Evolutionary conservation across 2,888 invertebrate species (phyloP), one percentile per base, ranked within the genome.

Genomic region (Orchestes rusci): DNA sequence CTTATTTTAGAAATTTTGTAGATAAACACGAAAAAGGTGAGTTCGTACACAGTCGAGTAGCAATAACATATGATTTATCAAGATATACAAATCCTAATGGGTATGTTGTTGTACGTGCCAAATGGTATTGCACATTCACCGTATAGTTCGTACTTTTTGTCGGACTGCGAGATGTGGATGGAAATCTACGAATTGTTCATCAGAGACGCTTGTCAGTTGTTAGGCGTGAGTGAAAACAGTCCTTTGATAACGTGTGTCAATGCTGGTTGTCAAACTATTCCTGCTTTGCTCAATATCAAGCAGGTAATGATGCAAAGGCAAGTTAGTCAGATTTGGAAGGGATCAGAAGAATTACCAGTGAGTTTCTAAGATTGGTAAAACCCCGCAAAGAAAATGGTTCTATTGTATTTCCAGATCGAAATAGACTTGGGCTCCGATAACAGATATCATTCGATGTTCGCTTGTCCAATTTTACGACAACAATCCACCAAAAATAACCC

Each of bases 371-470:
- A 2, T 27, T 12, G 2, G 12, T 2, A 27, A 27, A 27, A 27
- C 10, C 12, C 2, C 10, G 10, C 12, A 12, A 12, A 2, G 2
- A 2, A 27, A 27, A 10, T 2, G 27, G 10, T 27, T 2, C 12
- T 5, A 10, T 34, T 39, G 31, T 39, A n/a, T 46, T 59, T 63
- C 30, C 66, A 92, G 92, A 94, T 97, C 68, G 95, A 96, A 71
- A 88, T 96, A 47, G 93, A 96, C 63, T 76, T 95, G 53, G 95
- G 94, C 28, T 76, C 77, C 43, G 91, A 92, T 53, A 87, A 86
- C 61, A 82, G 90, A 54, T 95, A 92, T 68, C 99, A 99, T 73
- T 97, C 96, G 4, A 89, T 96, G 63, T 99, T 99, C 73, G 95
- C 97, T 16, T 99, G 99, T 68, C 99, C 99, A 5, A 99, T 99